Conservation (phyloP, 1,140 invertebrate species). For the Melitaea cinxia region DNA sequence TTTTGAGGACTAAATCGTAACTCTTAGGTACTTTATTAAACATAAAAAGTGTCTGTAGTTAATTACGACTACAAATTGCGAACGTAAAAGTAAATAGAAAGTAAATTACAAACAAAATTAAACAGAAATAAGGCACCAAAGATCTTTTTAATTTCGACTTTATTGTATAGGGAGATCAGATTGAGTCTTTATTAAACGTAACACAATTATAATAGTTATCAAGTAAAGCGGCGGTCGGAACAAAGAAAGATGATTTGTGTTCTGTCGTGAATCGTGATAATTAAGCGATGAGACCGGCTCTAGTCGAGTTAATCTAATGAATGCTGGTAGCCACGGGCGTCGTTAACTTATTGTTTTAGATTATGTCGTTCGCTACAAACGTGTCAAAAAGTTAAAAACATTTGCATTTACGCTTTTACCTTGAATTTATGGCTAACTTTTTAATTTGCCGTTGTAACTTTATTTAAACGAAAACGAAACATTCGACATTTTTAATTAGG, state of each 20-base stretch:
- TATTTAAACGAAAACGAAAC: no score
- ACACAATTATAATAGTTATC: slow-evolving; percentile 18
- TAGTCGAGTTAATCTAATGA: slow-evolving; percentile 9
- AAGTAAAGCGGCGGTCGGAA: slow-evolving; percentile 1
- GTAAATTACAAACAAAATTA: neutral
- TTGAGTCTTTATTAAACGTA: slow-evolving; percentile 13
- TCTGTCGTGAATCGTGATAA: slow-evolving; percentile 19
- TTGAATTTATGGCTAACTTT: no score
- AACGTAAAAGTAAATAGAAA: neutral
- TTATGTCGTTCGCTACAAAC: neutral
- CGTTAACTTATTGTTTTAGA: slow-evolving; percentile 10
- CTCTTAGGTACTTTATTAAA: no score
- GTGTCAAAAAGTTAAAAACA: neutral
- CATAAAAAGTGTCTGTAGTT: no score
- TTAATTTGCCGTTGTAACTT: no score
- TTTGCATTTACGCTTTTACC: no score
- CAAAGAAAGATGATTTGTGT: slow-evolving; percentile 12
- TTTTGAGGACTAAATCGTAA: no score
- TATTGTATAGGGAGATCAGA: slow-evolving; percentile 5
- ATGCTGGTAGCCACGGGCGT: slow-evolving; percentile 5
- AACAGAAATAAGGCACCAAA: neutral
- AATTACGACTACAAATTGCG: no score
- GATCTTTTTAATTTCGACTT: neutral
- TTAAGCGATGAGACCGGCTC: slow-evolving; percentile 5
- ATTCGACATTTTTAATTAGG: no score